Base-by-base conservation (phyloP, 2,797 vertebrate genomes). In the Melanotaenia maccullochi region DNA sequence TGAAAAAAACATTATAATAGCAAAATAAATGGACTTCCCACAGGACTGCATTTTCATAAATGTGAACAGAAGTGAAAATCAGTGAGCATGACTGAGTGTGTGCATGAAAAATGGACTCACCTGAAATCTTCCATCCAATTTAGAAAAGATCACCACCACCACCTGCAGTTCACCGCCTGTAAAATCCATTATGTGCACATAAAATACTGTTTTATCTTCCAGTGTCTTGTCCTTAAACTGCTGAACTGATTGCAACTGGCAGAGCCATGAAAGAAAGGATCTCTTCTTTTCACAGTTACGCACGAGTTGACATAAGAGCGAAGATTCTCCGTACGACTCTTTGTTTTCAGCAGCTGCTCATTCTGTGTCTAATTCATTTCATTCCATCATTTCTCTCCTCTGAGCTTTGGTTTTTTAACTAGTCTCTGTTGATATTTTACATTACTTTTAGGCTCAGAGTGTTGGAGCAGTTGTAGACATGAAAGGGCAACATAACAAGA, bases 151-250 rank as follows among this genome's bases (percentile, higher is more conserved):
- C 73, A 59, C 74, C 68, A 85, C 35, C 70, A 56, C 85, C 85
- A 81, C 87, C 88, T 87, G 75, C 73, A 81, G 88, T 40, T 64
- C 47, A 40, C 5, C 25, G 20, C 44, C 58, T 65, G 71, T 22
- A 86, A 70, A 71, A 71, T 22, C 20, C 25, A 54, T 54, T 32
- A 24, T 32, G 16, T 58, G 60, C 44, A 60, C 47, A 57, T 22
- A 58, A 35, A 25, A 24, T 14, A 30, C 14, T 32, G 55, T 11
- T 74, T 55, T 40, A 59, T 60, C 32, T 64, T 52, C n/a, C 12
- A 16, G n/a, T 16, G 32, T 44, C 12, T 20, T 16, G 30, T 58
- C 47, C 54, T 28, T 58, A 33, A 76, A 60, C 51, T 18, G 30
- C 59, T 55, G 22, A 59, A 42, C 42, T 44, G 33, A 51, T 33